These are phyloP conservation scores for Schizopygopsis malacanthus DNA, from an alignment of 2,797 vertebrate species.

Conservation along the genomic window DNA sequence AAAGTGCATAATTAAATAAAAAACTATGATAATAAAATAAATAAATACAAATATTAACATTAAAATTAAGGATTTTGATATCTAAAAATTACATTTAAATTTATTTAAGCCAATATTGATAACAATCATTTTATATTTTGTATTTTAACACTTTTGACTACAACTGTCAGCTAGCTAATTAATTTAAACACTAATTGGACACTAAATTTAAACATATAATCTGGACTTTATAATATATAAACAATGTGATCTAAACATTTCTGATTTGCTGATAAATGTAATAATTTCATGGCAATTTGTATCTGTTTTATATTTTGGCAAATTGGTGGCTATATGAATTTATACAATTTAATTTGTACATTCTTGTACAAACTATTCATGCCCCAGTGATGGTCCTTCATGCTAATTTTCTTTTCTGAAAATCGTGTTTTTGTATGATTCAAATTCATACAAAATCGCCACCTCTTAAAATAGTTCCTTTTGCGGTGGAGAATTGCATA, in stretches of 20 bases:
- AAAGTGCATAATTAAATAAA: too few relatives aligned
- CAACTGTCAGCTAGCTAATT: neutral
- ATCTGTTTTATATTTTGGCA: neutral
- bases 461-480: neutral
- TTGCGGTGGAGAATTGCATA: neutral
- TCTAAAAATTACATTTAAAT: neutral
- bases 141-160: neutral
- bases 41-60: neutral
- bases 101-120: neutral
- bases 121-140: neutral
- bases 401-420: neutral
- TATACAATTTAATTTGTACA: neutral
- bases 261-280: neutral
- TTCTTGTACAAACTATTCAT: neutral
- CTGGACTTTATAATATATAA: neutral
- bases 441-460: too few relatives aligned
- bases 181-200: neutral
- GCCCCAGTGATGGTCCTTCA: neutral
- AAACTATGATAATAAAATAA: neutral
- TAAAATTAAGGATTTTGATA: neutral
- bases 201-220: neutral
- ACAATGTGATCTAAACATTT: neutral
- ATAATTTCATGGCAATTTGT: neutral
- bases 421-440: neutral
- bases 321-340: neutral